Evolutionary conservation across 2,797 vertebrate species (phyloP), one percentile per base, ranked within the genome.

Genomic region (Dicrostonyx torquatus): DNA sequence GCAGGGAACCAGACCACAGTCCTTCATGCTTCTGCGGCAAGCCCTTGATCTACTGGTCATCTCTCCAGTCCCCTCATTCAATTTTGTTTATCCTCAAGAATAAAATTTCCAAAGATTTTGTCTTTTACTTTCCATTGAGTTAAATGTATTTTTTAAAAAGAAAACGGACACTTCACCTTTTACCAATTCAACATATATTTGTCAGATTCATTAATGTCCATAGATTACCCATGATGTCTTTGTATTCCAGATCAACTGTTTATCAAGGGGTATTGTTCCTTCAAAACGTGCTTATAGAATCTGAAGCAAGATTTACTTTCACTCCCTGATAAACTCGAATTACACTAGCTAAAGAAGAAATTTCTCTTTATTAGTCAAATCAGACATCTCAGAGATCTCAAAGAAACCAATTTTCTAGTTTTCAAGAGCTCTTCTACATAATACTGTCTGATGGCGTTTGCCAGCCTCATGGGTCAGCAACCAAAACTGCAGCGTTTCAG

Each of bases 321-420:
- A 92, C 11, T 96, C 50, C 6, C 48, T 43, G 72, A 94, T n/a
- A 62, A 87, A 5, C 90, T 83, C 83, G 40, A 90, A 95, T 92
- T 66, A 75, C 2, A 43, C 84, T 58, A 34, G 84, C 70, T 40
- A 82, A 94, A 94, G 91, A 58, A 95, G 77, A 87, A 60, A 66
- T 89, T 79, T 89, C n/a, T 93, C 48, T 94, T 64, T 20, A 34
- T 83, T 92, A 64, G 83, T 88, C 62, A 96, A 93, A 91, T 92
- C 34, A 83, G 58, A 85, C 34, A 86, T 26, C 37, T 93, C 37
- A 86, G 62, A 84, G 40, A 24, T 92, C 73, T 92, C 55, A 92
- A 94, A 78, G 43, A 97, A 88, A 87, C 14, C 18, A 79, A 55
- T 90, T 77, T 93, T 72, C 64, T 53, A 43, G 20, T 75, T 78